A percentile compares a stretch with the other conserved stretches of the same genome.
These are phyloP conservation scores for Hippopotamus amphibius DNA, from an alignment of 2,113 vertebrate species.

Conservation along the genomic window DNA sequence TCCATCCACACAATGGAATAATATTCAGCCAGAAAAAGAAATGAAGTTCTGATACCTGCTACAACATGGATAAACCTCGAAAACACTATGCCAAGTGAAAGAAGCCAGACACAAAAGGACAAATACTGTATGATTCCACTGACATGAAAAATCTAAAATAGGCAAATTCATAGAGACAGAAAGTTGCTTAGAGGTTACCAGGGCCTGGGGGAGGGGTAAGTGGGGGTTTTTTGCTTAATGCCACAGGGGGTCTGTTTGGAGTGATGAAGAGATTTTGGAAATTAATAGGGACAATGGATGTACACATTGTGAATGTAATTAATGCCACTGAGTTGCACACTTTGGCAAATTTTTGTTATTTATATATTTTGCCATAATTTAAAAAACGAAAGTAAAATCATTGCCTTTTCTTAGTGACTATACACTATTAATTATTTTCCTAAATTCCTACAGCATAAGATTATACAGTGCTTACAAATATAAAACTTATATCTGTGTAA, in stretches of 20 bases:
- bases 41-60: background rate
- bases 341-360: background rate
- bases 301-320: background rate
- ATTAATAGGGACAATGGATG: background rate
- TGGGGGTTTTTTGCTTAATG: background rate
- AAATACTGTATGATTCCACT: background rate
- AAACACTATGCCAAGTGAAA: background rate
- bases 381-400: constrained; percentile 13
- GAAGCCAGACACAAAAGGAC: background rate
- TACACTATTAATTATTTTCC: background rate
- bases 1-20: background rate
- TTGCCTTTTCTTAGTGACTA: background rate
- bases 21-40: background rate
- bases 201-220: no score
- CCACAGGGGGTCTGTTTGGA: background rate
- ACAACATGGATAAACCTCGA: background rate
- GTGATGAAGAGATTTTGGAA: background rate
- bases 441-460: background rate
- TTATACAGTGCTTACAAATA: background rate
- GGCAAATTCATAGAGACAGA: background rate
- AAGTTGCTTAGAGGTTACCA: background rate
- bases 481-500: background rate
- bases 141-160: background rate
- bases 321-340: background rate
- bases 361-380: background rate